These are phyloP conservation scores for Drosophila paucipuncta DNA, from an alignment of 2,888 invertebrate genomes.

Conservation along the genomic window DNA sequence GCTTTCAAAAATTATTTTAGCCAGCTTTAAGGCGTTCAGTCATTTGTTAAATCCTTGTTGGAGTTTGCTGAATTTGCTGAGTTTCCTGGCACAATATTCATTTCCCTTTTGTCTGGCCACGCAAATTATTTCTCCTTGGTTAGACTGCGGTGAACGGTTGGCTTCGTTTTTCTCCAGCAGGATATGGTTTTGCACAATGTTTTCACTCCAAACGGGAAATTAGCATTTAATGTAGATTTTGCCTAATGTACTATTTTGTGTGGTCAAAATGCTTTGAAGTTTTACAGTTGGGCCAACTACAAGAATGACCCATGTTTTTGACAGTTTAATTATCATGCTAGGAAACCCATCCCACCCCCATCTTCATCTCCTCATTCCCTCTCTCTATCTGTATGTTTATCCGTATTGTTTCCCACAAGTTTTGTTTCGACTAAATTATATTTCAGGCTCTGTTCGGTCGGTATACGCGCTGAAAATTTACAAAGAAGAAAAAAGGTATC, in stretches of 20 bases:
- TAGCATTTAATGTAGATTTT: slow-evolving; percentile 61
- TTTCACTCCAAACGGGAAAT: slow-evolving; percentile 50
- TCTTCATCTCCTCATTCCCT: not conserved
- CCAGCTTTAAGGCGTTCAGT: slow-evolving; percentile 21
- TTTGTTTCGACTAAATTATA: slow-evolving; percentile 7
- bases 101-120: slow-evolving; percentile 54
- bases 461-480: slow-evolving; percentile 5
- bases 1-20: slow-evolving; percentile 28
- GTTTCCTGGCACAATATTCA: slow-evolving; percentile 45
- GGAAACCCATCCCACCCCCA: not conserved
- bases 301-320: slow-evolving; percentile 44
- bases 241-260: slow-evolving; percentile 10
- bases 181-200: slow-evolving; percentile 61
- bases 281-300: slow-evolving; percentile 13
- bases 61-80: not conserved
- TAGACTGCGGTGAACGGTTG: slow-evolving; percentile 32
- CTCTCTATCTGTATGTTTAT: too few species aligned
- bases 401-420: not conserved
- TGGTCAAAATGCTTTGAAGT: slow-evolving; percentile 63
- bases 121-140: slow-evolving; percentile 44
- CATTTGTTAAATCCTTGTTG: slow-evolving; percentile 12
- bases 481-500: not conserved
- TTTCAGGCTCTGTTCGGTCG: not conserved
- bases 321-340: slow-evolving; percentile 67
- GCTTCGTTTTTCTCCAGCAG: slow-evolving; percentile 47